Evolutionary conservation across 2,888 invertebrate species (phyloP).

Genomic region (Acronicta psi): DNA sequence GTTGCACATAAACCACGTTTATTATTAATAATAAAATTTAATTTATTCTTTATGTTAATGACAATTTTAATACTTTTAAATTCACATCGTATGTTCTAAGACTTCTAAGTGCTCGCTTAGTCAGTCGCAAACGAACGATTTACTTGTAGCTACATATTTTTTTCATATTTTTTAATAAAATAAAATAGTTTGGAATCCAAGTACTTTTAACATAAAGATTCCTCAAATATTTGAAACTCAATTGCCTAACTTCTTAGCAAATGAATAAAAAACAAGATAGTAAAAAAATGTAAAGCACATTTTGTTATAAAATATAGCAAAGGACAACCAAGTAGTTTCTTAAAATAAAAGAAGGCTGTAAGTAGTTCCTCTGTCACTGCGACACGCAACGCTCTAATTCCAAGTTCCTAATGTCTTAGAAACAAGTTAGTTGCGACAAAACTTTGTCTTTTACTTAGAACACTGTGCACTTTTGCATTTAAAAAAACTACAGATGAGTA

Average conservation of each 20-base stretch:
- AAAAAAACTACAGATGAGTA: conserved; percentile 22
- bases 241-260: neutral
- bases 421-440: conserved; percentile 42
- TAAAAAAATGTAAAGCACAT: neutral
- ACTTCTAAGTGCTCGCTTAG: too few species aligned
- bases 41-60: too few species aligned
- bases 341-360: conserved; percentile 9
- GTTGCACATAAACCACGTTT: too few species aligned
- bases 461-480: conserved; percentile 3
- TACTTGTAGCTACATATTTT: too few species aligned
- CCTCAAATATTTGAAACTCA: too few species aligned
- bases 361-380: conserved; percentile 19
- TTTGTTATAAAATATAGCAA: neutral
- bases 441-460: conserved; percentile 21
- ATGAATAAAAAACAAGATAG: neutral
- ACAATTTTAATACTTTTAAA: too few species aligned
- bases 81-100: too few species aligned
- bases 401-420: conserved; percentile 36
- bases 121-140: too few species aligned
- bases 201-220: too few species aligned
- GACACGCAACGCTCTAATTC: conserved; percentile 32
- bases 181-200: too few species aligned
- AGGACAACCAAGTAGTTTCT: neutral
- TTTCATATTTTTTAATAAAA: too few species aligned
- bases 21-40: too few species aligned